Evolutionary conservation across 2,113 vertebrate species (phyloP).

Genomic region (Tetrax tetrax): DNA sequence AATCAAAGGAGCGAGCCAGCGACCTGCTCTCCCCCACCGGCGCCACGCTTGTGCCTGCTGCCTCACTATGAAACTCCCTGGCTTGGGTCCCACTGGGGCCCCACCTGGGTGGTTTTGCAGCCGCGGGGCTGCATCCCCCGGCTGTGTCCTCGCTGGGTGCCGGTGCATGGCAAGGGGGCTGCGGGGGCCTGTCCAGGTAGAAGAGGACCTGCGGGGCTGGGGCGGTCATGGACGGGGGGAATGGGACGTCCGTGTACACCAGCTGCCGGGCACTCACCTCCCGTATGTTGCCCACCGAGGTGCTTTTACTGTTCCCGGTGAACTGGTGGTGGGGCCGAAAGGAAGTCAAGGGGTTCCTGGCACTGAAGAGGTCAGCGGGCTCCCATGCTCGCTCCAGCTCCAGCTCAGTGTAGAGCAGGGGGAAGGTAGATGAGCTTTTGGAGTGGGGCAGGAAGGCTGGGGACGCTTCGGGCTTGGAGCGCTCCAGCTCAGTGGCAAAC

Average conservation of each 20-base stretch:
- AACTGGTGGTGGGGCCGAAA: conserved; percentile 75
- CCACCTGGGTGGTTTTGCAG: conserved; percentile 50
- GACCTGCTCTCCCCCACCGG: conserved; percentile 46
- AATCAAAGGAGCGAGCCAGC: conserved; percentile 75
- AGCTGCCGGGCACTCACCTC: conserved; percentile 67
- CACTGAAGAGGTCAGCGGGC: conserved; percentile 36
- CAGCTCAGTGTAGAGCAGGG: conserved; percentile 55
- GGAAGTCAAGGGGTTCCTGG: conserved; percentile 70
- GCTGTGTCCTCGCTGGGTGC: conserved; percentile 48
- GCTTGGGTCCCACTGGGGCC: neutral
- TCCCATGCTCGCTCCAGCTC: conserved; percentile 59
- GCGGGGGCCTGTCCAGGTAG: conserved; percentile 77
- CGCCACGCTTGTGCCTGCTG: conserved; percentile 15
- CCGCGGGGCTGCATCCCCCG: neutral
- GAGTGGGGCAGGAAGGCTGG: conserved; percentile 70
- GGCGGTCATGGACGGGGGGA: neutral
- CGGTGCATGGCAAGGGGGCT: conserved; percentile 8
- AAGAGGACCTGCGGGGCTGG: conserved; percentile 72
- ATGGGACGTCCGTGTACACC: conserved; percentile 81
- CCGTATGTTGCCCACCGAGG: conserved; percentile 73
- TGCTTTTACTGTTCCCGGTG: conserved; percentile 62
- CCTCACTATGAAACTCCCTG: conserved; percentile 17
- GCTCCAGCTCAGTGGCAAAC: conserved; percentile 61
- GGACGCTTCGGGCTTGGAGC: conserved; percentile 66
- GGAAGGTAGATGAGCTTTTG: conserved; percentile 80